A percentile compares a stretch with the other conserved stretches of the same genome.
These are phyloP conservation scores for Muscicapa striata DNA, from an alignment of 2,797 vertebrate genomes.

Conservation along the genomic window DNA sequence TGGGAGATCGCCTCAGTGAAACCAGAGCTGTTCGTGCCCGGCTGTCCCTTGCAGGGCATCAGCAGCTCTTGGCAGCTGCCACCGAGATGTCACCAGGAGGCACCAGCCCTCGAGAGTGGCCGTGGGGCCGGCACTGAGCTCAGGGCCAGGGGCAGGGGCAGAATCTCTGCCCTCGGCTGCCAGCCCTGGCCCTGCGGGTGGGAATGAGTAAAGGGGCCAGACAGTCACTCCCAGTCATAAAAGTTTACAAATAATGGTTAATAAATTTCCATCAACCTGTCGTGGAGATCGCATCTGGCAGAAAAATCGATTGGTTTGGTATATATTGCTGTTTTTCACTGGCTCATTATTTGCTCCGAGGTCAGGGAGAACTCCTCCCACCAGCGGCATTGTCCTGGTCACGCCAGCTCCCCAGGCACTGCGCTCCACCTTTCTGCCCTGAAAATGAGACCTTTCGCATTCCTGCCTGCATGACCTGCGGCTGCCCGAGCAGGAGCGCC, in stretches of 20 bases:
- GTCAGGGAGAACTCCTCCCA: neutral
- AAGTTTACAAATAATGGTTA: neutral
- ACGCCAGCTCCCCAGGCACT: neutral
- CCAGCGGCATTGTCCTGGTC: neutral
- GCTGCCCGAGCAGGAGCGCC: neutral
- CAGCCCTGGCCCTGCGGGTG: fast-evolving
- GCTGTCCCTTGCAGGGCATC: fast-evolving
- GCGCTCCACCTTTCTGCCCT: neutral
- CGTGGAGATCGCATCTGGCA: neutral
- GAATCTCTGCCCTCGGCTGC: neutral
- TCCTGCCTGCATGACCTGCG: neutral
- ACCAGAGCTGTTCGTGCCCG: neutral
- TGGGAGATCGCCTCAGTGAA: neutral
- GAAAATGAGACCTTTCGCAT: neutral
- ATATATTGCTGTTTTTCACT: neutral
- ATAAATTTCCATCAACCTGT: neutral
- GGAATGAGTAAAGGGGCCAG: neutral
- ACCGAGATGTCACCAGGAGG: too few species aligned
- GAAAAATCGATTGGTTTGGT: neutral
- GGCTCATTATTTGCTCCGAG: neutral
- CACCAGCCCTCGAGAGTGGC: fast-evolving
- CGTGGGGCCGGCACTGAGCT: fast-evolving
- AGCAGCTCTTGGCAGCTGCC: neutral
- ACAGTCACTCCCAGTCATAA: too few species aligned
- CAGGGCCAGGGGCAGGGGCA: too few species aligned